Evolutionary conservation across 2,797 vertebrate species (phyloP).

Genomic region (Enteromius thamalakanensis): DNA sequence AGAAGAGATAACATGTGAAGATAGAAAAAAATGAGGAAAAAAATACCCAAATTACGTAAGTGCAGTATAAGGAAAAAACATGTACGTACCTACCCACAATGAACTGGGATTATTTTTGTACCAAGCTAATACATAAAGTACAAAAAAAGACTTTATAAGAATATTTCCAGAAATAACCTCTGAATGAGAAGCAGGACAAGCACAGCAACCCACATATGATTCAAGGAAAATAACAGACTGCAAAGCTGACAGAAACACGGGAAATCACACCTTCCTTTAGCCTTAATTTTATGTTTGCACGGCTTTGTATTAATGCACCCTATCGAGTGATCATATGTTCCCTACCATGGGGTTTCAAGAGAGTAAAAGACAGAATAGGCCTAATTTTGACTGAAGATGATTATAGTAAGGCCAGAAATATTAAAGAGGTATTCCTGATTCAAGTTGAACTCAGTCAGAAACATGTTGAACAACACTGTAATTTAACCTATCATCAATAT

Average conservation of each 20-base stretch:
- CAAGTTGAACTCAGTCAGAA: not conserved
- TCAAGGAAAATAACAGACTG: not conserved
- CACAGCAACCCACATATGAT: not conserved
- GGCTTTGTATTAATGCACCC: constrained; percentile 1
- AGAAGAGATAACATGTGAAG: constrained; percentile 1
- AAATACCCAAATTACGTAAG: not conserved
- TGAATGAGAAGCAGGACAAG: not conserved
- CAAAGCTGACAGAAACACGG: not conserved
- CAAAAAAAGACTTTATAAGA: not conserved
- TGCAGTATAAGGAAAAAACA: not conserved
- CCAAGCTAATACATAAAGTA: not conserved
- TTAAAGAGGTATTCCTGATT: not conserved
- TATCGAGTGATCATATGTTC: constrained; percentile 40
- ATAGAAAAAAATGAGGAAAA: not conserved
- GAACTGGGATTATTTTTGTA: not conserved
- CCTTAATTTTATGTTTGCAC: not conserved
- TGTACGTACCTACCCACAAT: not conserved
- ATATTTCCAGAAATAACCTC: not conserved
- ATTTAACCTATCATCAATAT: not conserved
- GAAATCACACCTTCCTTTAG: constrained; percentile 19
- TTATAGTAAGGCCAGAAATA: not conserved
- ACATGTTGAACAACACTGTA: not conserved
- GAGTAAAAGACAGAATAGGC: not conserved
- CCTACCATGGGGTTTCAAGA: constrained; percentile 12
- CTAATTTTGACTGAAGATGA: not conserved